phyloP scores from a whole-genome alignment of 1,140 invertebrate species.

The Pogonus chalceus region DNA sequence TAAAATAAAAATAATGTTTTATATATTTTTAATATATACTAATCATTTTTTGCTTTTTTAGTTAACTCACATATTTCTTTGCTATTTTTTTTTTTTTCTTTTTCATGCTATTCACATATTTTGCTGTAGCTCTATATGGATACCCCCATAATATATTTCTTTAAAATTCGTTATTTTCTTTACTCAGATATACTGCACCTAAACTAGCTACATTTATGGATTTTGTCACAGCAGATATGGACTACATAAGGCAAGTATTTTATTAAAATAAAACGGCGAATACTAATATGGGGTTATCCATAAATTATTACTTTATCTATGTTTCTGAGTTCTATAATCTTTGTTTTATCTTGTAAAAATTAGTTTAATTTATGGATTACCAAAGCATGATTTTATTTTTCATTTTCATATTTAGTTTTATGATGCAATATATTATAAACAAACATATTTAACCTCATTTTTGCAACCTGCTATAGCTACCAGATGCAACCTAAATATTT shows the following conservation, averaged over 20 bases:
- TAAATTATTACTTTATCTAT: background rate
- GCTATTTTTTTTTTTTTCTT: no score
- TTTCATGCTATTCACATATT: no score
- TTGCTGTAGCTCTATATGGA: constrained; percentile 4
- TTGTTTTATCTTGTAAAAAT: background rate
- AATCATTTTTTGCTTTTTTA: no score
- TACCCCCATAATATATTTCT: background rate
- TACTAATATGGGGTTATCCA: constrained; percentile 2
- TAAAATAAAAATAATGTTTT: no score
- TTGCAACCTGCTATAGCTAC: no score
- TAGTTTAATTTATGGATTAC: constrained; percentile 6
- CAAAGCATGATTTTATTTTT: background rate
- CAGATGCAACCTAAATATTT: no score
- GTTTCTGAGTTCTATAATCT: background rate
- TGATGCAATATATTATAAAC: no score
- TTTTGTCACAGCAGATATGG: constrained; percentile 1
- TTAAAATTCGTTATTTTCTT: background rate
- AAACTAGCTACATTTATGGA: constrained; percentile 7
- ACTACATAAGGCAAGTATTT: constrained; percentile 3
- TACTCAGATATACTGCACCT: constrained; percentile 5
- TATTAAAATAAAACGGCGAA: background rate
- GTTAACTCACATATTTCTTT: no score
- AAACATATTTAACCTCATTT: no score
- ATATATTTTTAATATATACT: no score
- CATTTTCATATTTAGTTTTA: no score